A percentile compares a stretch with the other conserved stretches of the same genome.
Evolutionary conservation across 2,797 vertebrate species (phyloP).

Genomic region (Rhinichthys osculus): DNA sequence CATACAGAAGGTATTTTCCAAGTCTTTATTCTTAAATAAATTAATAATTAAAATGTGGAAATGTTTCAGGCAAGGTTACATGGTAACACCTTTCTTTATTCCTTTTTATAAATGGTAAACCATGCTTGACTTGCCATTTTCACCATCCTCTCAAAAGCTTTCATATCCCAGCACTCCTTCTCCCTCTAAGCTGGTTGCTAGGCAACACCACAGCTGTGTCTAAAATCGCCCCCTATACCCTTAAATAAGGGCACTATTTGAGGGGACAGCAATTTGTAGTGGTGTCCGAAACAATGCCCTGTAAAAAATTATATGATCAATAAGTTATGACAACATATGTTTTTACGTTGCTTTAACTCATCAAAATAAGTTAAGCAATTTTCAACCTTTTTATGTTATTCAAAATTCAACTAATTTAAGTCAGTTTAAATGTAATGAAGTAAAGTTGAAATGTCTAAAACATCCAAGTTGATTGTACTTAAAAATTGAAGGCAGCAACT

Average conservation of each 20-base stretch:
- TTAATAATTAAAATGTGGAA: neutral
- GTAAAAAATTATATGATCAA: too few relatives aligned
- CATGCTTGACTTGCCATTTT: neutral
- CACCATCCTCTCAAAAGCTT: conserved; percentile 25
- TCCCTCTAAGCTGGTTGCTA: conserved; percentile 53
- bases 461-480: too few relatives aligned
- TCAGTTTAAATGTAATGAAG: too few relatives aligned
- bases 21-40: neutral
- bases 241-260: too few relatives aligned
- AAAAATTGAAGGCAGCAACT: too few relatives aligned
- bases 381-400: too few relatives aligned
- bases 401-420: too few relatives aligned
- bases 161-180: conserved; percentile 35
- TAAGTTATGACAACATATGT: too few relatives aligned
- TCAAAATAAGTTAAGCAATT: too few relatives aligned
- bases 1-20: neutral
- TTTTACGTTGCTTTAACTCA: too few relatives aligned
- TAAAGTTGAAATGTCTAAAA: too few relatives aligned
- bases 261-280: neutral
- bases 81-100: neutral
- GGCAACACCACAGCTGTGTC: conserved; percentile 39
- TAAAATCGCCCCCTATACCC: neutral
- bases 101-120: neutral
- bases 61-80: neutral
- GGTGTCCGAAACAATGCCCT: neutral